These are phyloP conservation scores for Pseudonaja textilis DNA, from an alignment of 2,113 vertebrate species.

Conservation along the genomic window DNA sequence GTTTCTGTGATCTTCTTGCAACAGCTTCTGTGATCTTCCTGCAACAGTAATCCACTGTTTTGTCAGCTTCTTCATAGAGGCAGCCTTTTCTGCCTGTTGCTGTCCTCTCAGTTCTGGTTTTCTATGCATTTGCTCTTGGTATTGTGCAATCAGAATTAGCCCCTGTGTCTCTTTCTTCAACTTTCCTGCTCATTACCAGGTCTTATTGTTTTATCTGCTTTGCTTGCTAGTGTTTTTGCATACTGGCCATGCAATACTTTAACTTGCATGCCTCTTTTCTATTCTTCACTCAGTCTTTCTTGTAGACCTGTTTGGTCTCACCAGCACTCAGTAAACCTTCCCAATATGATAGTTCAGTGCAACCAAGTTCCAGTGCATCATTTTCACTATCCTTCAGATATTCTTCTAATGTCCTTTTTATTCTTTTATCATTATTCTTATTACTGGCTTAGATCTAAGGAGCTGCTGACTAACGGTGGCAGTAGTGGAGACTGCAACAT, in stretches of 20 bases:
- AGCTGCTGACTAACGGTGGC: background rate
- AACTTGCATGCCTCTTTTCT: background rate
- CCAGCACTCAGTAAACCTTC: background rate
- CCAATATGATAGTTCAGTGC: background rate
- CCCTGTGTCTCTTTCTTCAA: background rate
- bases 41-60: background rate
- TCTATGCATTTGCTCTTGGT: background rate
- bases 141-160: background rate
- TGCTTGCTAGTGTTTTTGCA: background rate
- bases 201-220: background rate
- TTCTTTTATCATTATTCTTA: background rate
- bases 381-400: background rate
- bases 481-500: background rate
- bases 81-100: background rate
- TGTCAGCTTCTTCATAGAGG: background rate
- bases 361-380: background rate
- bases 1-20: background rate
- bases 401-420: background rate
- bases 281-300: background rate
- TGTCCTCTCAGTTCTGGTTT: background rate
- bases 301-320: background rate
- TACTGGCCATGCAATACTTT: background rate
- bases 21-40: background rate
- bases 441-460: background rate
- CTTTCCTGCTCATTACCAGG: background rate